Percentiles rank a stretch among this genome's conserved stretches.
These are phyloP conservation scores for Semotilus atromaculatus DNA, from an alignment of 2,797 vertebrate species.

Conservation along the genomic window DNA sequence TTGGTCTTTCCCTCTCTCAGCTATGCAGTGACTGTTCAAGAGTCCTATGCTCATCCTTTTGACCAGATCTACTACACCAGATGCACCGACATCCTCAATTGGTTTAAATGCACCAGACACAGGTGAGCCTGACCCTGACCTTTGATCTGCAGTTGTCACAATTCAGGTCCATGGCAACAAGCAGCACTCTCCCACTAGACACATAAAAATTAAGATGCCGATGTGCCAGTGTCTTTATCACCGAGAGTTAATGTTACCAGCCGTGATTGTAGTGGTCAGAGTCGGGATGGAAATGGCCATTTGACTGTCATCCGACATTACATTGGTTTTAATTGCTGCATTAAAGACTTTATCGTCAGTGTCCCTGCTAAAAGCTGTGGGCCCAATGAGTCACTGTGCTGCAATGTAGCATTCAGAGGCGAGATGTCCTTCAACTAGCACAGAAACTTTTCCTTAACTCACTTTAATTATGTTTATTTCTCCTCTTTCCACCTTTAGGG, in stretches of 20 bases:
- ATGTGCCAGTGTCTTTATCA: constrained; percentile 48
- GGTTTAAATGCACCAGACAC: constrained; percentile 99
- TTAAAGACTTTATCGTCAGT: constrained; percentile 65
- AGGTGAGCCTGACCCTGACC: constrained; percentile 76
- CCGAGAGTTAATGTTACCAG: constrained; percentile 57
- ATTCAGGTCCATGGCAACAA: constrained; percentile 42
- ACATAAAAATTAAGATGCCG: constrained; percentile 49
- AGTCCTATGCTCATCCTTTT: constrained; percentile 96
- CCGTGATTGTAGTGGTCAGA: constrained; percentile 58
- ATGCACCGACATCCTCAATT: constrained; percentile 98
- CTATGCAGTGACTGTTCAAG: constrained; percentile 97
- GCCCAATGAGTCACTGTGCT: constrained; percentile 49
- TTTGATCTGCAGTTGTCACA: neutral
- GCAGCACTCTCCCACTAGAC: constrained; percentile 16
- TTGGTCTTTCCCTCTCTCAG: constrained; percentile 69
- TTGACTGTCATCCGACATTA: constrained; percentile 61
- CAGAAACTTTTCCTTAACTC: constrained; percentile 47
- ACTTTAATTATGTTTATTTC: constrained; percentile 51
- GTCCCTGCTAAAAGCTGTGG: constrained; percentile 54
- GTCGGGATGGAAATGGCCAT: constrained; percentile 52
- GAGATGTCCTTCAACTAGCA: constrained; percentile 48
- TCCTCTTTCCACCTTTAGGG: constrained; percentile 11
- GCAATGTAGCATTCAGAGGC: constrained; percentile 43
- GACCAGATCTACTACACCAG: constrained; percentile 99
- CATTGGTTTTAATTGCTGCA: constrained; percentile 61